Base-by-base conservation (phyloP, 2,888 invertebrate species). In the Parascotia fuliginaria region DNA sequence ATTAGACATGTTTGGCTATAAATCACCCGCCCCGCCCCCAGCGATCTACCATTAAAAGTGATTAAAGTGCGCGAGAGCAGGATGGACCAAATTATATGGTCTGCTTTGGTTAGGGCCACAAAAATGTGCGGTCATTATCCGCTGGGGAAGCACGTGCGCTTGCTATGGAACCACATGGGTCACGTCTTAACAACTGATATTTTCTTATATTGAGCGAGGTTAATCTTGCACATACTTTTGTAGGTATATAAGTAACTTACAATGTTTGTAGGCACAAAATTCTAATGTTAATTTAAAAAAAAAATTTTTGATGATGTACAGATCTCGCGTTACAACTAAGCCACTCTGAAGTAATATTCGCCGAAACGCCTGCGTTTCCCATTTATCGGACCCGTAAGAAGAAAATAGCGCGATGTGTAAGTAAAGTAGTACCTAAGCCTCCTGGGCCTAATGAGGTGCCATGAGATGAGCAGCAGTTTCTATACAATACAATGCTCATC, bases 31-130 rank as follows among this genome's bases (percentile, higher is more conserved):
- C 66, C 78, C 79, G 81, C 81, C 81, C 74, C 75, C 61, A 39
- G 64, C 70, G 68, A 69, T 73, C 65, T 75, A 79, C 74, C 79
- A 85, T 86, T 85, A 84, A 73, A 77, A 75, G 85, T 85, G 83
- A 89, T 88, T 87, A 87, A 79, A 83, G 80, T 73, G 61, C 58
- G 77, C 68, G 60, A 73, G 79, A 79, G 79, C 86, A 86, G 85
- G 88, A 86, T 84, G 86, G 76, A 75, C 83, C 78, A 86, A 89
- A 89, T 89, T 89, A 89, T 77, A 88, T 77, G 86, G 81, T 81
- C 72, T 67, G 80, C 63, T 70, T 62, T 60, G 65, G 71, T 72
- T 70, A 69, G 74, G 75, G 68, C 78, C 75, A 80, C 80, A 70
- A 79, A 66, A 82, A 78, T 79, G 77, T 75, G 71, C 79, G 86